Evolutionary conservation across 2,113 vertebrate species (phyloP).

Genomic region (Psittacus erithacus): DNA sequence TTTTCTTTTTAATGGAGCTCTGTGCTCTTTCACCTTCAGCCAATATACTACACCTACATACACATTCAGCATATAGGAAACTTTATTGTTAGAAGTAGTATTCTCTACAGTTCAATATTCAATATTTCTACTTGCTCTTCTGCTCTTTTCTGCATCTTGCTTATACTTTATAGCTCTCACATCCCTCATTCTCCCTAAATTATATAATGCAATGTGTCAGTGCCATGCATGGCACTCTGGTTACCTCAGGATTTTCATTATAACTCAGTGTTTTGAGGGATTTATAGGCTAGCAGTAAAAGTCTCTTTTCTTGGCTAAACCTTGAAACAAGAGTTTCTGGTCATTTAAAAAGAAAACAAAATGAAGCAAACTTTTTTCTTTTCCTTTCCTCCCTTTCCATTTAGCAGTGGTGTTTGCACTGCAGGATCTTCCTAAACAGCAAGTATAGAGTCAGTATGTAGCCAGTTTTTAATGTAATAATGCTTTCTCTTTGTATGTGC

Average conservation of each 20-base stretch:
- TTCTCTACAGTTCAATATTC: slow-evolving; percentile 26
- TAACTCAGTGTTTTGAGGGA: slow-evolving; percentile 41
- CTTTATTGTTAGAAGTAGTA: slow-evolving; percentile 15
- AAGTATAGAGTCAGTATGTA: not conserved
- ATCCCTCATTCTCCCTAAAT: slow-evolving; percentile 33
- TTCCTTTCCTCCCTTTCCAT: not conserved
- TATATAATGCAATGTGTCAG: slow-evolving; percentile 45
- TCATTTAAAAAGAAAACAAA: slow-evolving; percentile 55
- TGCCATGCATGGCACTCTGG: slow-evolving; percentile 12
- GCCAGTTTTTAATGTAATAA: not conserved
- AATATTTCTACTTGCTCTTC: slow-evolving; percentile 27
- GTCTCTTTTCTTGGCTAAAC: slow-evolving; percentile 38
- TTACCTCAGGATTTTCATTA: slow-evolving; percentile 66
- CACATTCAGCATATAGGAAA: not conserved
- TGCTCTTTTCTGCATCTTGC: not conserved
- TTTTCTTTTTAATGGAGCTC: slow-evolving; percentile 14
- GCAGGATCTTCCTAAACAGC: not conserved
- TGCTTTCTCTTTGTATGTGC: not conserved
- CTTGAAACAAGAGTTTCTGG: slow-evolving; percentile 36
- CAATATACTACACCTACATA: not conserved
- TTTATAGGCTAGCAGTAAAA: slow-evolving; percentile 58
- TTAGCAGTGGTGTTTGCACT: not conserved
- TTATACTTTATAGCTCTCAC: slow-evolving; percentile 48
- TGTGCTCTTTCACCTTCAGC: not conserved
- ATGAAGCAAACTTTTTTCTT: slow-evolving; percentile 1